These are phyloP conservation scores for Drosophila cognata DNA, from an alignment of 2,888 invertebrate genomes.

Conservation along the genomic window DNA sequence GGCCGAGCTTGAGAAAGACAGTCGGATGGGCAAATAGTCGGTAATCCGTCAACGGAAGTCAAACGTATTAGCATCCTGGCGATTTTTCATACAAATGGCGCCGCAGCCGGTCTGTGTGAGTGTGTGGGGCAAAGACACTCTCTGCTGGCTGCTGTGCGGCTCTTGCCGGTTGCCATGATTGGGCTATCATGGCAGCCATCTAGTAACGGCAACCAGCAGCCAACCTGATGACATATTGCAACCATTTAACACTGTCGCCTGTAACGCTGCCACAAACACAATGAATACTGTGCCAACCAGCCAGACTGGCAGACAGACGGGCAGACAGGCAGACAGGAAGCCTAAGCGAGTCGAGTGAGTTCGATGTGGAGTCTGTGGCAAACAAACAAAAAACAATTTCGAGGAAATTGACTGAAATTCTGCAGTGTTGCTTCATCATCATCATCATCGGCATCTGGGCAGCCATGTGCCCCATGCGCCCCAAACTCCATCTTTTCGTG, in stretches of 20 bases:
- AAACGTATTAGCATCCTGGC: slow-evolving; percentile 84
- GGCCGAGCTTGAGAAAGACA: slow-evolving; percentile 8
- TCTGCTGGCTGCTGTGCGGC: slow-evolving; percentile 19
- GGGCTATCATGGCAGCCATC: slow-evolving; percentile 75
- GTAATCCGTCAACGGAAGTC: slow-evolving; percentile 85
- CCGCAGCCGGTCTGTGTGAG: slow-evolving; percentile 51
- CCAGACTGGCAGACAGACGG: slow-evolving; percentile 35
- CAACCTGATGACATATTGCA: slow-evolving; percentile 83
- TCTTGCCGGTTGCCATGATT: slow-evolving; percentile 62
- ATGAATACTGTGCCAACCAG: slow-evolving; percentile 64
- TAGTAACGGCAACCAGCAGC: slow-evolving; percentile 53
- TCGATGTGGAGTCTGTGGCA: slow-evolving; percentile 56
- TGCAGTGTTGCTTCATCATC: slow-evolving; percentile 78
- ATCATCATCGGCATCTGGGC: slow-evolving; percentile 8
- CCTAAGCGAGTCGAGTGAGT: slow-evolving; percentile 42
- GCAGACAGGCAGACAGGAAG: slow-evolving; percentile 56
- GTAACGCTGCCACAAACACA: slow-evolving; percentile 62
- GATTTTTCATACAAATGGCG: slow-evolving; percentile 84
- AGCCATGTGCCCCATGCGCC: slow-evolving; percentile 55
- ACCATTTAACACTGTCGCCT: slow-evolving; percentile 83
- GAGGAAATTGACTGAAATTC: slow-evolving; percentile 81
- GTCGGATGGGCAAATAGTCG: slow-evolving; percentile 67
- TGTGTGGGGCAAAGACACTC: slow-evolving; percentile 26
- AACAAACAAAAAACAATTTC: slow-evolving; percentile 79
- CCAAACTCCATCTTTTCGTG: slow-evolving; percentile 28